Evolutionary conservation across 2,113 vertebrate genomes (phyloP).

Genomic region (Eclectus roratus): DNA sequence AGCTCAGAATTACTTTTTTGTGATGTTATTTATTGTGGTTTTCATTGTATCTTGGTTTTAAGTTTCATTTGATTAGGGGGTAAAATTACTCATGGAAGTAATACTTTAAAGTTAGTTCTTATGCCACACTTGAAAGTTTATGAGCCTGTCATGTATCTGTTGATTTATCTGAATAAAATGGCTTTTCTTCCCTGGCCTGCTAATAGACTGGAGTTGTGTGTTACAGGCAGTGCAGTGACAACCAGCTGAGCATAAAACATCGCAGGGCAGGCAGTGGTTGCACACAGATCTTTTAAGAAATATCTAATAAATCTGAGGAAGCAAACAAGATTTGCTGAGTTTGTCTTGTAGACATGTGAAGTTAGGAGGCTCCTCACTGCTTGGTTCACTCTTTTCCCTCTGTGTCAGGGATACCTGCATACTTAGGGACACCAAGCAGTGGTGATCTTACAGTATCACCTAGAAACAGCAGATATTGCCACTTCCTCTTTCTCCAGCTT

Average conservation of each 20-base stretch:
- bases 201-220: background rate
- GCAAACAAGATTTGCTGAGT: background rate
- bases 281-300: background rate
- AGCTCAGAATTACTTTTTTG: background rate
- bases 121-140: background rate
- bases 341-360: background rate
- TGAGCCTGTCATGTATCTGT: background rate
- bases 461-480: background rate
- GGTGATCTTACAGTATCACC: background rate
- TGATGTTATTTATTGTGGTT: background rate
- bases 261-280: background rate
- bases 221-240: background rate
- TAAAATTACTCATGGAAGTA: background rate
- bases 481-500: background rate
- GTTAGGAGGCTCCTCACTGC: background rate
- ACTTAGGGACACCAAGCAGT: background rate
- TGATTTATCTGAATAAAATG: background rate
- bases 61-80: background rate
- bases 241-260: background rate
- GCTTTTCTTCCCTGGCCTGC: background rate
- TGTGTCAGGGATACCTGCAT: background rate
- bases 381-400: background rate
- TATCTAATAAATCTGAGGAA: background rate
- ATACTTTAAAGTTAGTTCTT: background rate
- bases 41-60: background rate